These are phyloP conservation scores for Muscicapa striata DNA, from an alignment of 2,797 vertebrate species.

Conservation along the genomic window DNA sequence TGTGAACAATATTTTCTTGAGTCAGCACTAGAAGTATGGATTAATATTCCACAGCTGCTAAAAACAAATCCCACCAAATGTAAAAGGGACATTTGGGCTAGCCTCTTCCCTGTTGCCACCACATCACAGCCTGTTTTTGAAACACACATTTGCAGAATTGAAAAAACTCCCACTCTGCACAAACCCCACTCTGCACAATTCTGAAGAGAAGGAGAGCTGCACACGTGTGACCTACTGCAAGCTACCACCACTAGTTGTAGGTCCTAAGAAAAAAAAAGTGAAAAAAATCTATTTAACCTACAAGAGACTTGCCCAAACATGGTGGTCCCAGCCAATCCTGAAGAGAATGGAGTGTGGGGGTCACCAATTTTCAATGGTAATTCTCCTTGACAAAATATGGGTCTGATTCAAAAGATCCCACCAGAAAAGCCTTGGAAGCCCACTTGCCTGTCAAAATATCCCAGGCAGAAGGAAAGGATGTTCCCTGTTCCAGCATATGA, in stretches of 20 bases:
- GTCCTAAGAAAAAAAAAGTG: not conserved
- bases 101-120: not conserved
- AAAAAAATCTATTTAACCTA: not conserved
- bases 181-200: not conserved
- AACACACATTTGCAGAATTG: not conserved
- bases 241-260: not conserved
- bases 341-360: not conserved
- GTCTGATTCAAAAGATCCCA: not conserved
- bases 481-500: not conserved
- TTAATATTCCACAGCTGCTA: not conserved
- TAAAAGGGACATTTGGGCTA: not conserved
- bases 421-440: not conserved
- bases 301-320: not conserved
- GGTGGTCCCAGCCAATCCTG: not conserved
- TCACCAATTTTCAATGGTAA: not conserved
- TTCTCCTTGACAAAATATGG: not conserved
- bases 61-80: not conserved
- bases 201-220: not conserved
- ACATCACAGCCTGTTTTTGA: not conserved
- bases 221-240: fast-evolving
- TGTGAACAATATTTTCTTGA: not conserved
- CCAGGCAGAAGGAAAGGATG: not conserved
- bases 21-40: not conserved
- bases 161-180: not conserved
- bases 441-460: not conserved